Evolutionary conservation across 2,888 invertebrate species (phyloP).

Genomic region (Drosophila parthenogenetica): DNA sequence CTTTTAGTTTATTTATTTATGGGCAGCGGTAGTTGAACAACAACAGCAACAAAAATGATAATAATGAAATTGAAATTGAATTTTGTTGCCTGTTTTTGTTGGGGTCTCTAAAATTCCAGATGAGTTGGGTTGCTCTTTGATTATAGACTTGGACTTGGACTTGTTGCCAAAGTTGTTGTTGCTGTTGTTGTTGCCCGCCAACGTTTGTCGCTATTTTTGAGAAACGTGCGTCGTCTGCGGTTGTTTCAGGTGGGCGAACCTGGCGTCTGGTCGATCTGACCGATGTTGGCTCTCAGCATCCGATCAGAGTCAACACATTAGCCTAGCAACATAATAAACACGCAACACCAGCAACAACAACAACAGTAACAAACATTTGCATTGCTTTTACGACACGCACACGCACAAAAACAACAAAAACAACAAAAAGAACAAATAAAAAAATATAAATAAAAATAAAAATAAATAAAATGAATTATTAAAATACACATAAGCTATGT

Average conservation of each 20-base stretch:
- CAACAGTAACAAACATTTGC: slow-evolving; percentile 43
- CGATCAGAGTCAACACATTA: slow-evolving; percentile 21
- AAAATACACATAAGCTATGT: slow-evolving; percentile 11
- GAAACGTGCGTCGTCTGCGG: slow-evolving; percentile 40
- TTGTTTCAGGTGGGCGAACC: slow-evolving; percentile 74
- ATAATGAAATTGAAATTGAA: slow-evolving; percentile 15
- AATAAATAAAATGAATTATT: slow-evolving; percentile 36
- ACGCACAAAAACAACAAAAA: slow-evolving; percentile 48
- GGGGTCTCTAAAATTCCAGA: slow-evolving; percentile 15
- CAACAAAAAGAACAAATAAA: slow-evolving; percentile 2
- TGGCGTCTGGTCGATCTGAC: slow-evolving; percentile 48
- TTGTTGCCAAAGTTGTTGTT: slow-evolving; percentile 2
- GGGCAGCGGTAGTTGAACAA: slow-evolving; percentile 32
- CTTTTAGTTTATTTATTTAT: slow-evolving; percentile 40
- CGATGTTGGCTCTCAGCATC: slow-evolving; percentile 42
- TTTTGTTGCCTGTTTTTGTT: slow-evolving; percentile 13
- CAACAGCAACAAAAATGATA: background rate
- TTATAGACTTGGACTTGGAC: slow-evolving; percentile 65
- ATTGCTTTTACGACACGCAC: slow-evolving; percentile 50
- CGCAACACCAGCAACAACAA: slow-evolving; percentile 23
- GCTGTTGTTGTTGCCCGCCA: slow-evolving; percentile 43
- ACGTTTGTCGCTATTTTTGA: slow-evolving; percentile 50
- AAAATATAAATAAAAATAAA: slow-evolving; percentile 7
- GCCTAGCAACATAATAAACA: slow-evolving; percentile 35
- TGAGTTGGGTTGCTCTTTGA: slow-evolving; percentile 30